These are phyloP conservation scores for Danaus chrysippus DNA, from an alignment of 2,888 invertebrate species.

Conservation along the genomic window DNA sequence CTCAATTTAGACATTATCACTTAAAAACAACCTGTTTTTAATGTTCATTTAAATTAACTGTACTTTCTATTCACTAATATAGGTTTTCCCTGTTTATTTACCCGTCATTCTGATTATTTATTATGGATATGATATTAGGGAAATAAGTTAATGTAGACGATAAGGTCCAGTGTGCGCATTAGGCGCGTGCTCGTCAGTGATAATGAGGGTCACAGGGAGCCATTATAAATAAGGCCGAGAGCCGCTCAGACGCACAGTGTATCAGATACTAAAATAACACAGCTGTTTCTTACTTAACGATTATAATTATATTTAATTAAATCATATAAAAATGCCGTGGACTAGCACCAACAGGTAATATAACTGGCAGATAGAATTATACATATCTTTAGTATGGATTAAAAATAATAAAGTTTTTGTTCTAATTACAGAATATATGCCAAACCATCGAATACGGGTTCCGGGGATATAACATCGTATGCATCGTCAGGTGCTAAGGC, in stretches of 20 bases:
- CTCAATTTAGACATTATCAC: no score
- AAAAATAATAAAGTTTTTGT: neutral
- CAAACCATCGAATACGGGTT: conserved; percentile 69
- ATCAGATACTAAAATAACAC: conserved; percentile 50
- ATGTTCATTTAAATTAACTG: no score
- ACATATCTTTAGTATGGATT: neutral
- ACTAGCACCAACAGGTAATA: conserved; percentile 71
- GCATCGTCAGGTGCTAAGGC: conserved; percentile 30
- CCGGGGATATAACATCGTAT: conserved; percentile 40
- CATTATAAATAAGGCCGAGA: conserved; percentile 55
- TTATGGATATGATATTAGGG: conserved; percentile 27
- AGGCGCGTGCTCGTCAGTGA: conserved; percentile 67
- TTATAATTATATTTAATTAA: conserved; percentile 69
- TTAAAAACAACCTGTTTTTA: no score
- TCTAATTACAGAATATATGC: conserved; percentile 65
- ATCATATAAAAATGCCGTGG: conserved; percentile 64
- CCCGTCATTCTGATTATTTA: conserved; percentile 19
- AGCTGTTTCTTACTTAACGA: conserved; percentile 66
- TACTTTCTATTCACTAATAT: neutral
- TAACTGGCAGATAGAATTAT: neutral
- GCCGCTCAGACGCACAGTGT: conserved; percentile 47
- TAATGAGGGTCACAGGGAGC: conserved; percentile 66
- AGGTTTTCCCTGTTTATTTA: conserved; percentile 18
- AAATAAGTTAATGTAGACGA: conserved; percentile 36
- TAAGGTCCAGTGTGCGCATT: conserved; percentile 41